phyloP scores from a whole-genome alignment of 2,888 invertebrate species.

The Caenorhabditis imperialis region DNA sequence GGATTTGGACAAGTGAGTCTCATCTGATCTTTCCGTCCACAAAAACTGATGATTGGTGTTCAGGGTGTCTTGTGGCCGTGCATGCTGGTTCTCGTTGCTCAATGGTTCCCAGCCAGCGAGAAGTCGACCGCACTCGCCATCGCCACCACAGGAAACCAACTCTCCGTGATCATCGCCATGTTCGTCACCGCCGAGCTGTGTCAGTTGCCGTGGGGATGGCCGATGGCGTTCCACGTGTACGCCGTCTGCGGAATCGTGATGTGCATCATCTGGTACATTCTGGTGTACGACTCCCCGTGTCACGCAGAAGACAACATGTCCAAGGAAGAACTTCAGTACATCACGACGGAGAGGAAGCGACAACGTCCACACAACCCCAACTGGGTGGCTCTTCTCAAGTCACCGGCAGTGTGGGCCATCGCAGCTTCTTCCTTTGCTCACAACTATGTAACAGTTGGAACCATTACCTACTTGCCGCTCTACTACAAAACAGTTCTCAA shows the following conservation, averaged over 20 bases:
- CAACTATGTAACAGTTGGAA: constrained; percentile 77
- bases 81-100: constrained; percentile 75
- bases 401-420: constrained; percentile 75
- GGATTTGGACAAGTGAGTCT: constrained; percentile 74
- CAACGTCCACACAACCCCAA: constrained; percentile 40
- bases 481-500: constrained; percentile 76
- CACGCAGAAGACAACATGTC: constrained; percentile 59
- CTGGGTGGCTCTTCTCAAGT: constrained; percentile 69
- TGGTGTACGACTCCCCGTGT: constrained; percentile 69
- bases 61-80: constrained; percentile 77
- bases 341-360: constrained; percentile 37
- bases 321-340: constrained; percentile 62
- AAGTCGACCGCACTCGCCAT: constrained; percentile 76
- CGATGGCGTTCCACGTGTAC: constrained; percentile 76
- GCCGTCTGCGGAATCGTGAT: constrained; percentile 70
- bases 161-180: constrained; percentile 76
- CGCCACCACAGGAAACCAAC: constrained; percentile 77
- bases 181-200: constrained; percentile 76
- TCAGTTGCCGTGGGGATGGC: constrained; percentile 76
- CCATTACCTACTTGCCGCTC: constrained; percentile 75
- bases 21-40: not conserved
- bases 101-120: constrained; percentile 76
- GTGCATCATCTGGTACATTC: constrained; percentile 68
- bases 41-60: constrained; percentile 6
- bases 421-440: constrained; percentile 75